Evolutionary conservation across 1,140 invertebrate species (phyloP), one percentile per base, ranked within the genome.

Genomic region (Tetragonula clypearis): DNA sequence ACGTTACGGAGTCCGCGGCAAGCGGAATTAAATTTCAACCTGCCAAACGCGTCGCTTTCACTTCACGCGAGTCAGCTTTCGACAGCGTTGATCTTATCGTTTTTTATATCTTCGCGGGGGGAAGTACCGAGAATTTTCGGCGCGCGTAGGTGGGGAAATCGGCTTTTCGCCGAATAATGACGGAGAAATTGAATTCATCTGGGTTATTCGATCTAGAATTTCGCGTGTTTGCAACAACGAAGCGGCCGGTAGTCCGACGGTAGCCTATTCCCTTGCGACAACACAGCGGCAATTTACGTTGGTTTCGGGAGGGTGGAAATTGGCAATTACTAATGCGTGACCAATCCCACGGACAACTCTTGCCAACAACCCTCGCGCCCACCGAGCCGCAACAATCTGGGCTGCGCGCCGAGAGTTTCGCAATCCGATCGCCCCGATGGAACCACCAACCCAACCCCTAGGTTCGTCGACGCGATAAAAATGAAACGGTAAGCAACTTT

Each of bases 271-370:
- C 80, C 89, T 79, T 60, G 88, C 79, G 68, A 85, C 79, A 80
- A 74, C 86, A 86, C 88, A 83, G 62, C 83, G 76, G 65, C 72
- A 78, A 84, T 90, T 90, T 90, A 87, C 79, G 84, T 84, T 84
- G 79, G 80, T 86, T 86, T 77, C 35, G 81, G 58, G 71, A 86
- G 82, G 69, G 30, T 86, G 86, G 88, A 90, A 90, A 90, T 90
- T 90, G 89, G 62, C 88, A 88, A 90, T 90, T 90, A 90, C 89
- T 88, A 90, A 90, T 90, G 89, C 89, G 89, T 90, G 88, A 87
- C 88, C 88, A 78, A 85, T 62, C 58, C 74, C 88, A 76, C 66
- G 78, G 58, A 89, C 72, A 71, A 82, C 78, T 81, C 68, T 60
- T 76, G 85, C 80, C 78, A 78, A 83, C 79, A 60, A 79, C 30